Conservation (phyloP, 2,113 vertebrate genomes). For the Gallinago paraguaiae region DNA sequence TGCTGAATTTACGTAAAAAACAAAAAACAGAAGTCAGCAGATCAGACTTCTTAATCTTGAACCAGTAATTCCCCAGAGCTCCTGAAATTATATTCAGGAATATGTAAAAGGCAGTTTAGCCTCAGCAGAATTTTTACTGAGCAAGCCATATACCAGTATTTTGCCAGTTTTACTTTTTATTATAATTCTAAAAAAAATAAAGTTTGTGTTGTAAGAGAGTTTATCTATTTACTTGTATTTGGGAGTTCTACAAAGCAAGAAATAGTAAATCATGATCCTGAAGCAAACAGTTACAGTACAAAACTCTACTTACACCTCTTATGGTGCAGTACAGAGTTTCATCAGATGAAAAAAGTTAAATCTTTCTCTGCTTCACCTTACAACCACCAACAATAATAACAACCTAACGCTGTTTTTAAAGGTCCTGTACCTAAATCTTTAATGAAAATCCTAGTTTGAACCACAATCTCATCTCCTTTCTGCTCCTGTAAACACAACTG, state of each 20-base stretch:
- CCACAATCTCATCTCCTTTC: fast-evolving
- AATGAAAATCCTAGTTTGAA: neutral
- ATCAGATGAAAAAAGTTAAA: neutral
- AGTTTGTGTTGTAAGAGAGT: neutral
- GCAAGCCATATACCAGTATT: neutral
- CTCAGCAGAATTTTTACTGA: neutral
- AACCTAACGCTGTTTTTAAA: neutral
- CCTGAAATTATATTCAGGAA: neutral
- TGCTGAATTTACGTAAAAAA: neutral
- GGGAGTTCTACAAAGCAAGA: neutral
- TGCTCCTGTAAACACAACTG: neutral
- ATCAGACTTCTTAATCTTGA: neutral
- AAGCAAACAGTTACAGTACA: fast-evolving
- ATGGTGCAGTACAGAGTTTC: fast-evolving
- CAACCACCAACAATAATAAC: neutral
- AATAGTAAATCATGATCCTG: neutral
- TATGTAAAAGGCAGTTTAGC: neutral
- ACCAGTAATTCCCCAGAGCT: neutral
- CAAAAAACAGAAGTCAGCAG: neutral
- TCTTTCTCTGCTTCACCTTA: neutral
- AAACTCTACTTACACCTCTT: neutral
- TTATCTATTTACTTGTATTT: neutral
- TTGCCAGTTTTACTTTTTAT: neutral
- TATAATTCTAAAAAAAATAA: neutral
- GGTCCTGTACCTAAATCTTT: neutral